A percentile compares a stretch with the other conserved stretches of the same genome.
These are phyloP conservation scores for Operophtera brumata DNA, from an alignment of 2,888 invertebrate genomes.

Conservation along the genomic window DNA sequence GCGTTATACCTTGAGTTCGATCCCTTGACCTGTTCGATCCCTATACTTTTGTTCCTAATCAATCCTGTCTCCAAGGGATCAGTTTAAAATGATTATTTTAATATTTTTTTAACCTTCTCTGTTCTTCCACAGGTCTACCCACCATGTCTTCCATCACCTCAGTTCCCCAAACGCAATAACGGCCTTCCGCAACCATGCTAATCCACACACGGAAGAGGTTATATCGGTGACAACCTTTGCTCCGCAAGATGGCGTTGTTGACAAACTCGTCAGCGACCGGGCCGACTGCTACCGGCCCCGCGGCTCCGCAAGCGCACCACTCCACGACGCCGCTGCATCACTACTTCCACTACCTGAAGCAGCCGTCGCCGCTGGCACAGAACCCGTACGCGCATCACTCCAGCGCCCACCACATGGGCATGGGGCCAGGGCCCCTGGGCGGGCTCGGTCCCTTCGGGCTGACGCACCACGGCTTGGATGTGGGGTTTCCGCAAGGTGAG, in stretches of 20 bases:
- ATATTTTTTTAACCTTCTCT: too few species aligned
- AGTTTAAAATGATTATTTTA: too few species aligned
- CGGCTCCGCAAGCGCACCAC: slow-evolving; percentile 71
- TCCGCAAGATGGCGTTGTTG: slow-evolving; percentile 66
- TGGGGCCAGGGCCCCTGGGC: slow-evolving; percentile 76
- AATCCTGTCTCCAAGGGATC: too few species aligned
- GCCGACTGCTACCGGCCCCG: slow-evolving; percentile 55
- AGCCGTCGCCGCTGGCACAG: slow-evolving; percentile 75
- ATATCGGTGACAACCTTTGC: slow-evolving; percentile 62
- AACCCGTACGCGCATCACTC: slow-evolving; percentile 74
- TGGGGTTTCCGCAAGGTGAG: slow-evolving; percentile 78
- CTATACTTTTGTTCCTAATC: too few species aligned
- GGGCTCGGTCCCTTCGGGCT: slow-evolving; percentile 75
- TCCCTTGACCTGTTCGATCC: too few species aligned
- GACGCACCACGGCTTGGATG: slow-evolving; percentile 73
- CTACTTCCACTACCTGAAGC: slow-evolving; percentile 81
- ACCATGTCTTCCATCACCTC: slow-evolving; percentile 20
- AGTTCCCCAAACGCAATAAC: slow-evolving; percentile 29
- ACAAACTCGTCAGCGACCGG: slow-evolving; percentile 70
- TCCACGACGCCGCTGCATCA: slow-evolving; percentile 79
- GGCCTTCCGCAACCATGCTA: slow-evolving; percentile 43
- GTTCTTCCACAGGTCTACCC: slow-evolving; percentile 16
- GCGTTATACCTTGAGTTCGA: too few species aligned
- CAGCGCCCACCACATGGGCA: slow-evolving; percentile 78
- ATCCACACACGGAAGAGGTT: slow-evolving; percentile 59